A percentile compares a stretch with the other conserved stretches of the same genome.
These are phyloP conservation scores for Cephus runcator DNA, from an alignment of 2,888 invertebrate genomes.

Conservation along the genomic window DNA sequence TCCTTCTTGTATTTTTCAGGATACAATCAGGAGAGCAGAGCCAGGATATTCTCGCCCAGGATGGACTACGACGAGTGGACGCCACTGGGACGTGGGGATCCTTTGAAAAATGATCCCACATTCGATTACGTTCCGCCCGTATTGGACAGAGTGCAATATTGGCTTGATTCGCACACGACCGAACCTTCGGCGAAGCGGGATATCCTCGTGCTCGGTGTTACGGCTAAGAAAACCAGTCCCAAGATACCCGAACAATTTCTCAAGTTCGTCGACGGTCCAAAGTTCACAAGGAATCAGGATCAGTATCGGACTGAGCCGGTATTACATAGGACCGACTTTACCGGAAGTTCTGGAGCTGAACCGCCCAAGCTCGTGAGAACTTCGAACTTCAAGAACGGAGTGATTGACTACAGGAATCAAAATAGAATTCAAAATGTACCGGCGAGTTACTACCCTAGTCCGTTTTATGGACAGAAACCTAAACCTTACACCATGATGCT, in stretches of 20 bases:
- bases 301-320: conserved; percentile 30
- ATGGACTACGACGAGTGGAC: conserved; percentile 90
- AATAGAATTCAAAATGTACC: conserved; percentile 45
- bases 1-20: conserved; percentile 28
- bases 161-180: conserved; percentile 75
- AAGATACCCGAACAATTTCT: conserved; percentile 65
- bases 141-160: conserved; percentile 82
- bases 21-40: conserved; percentile 29
- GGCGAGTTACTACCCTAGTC: conserved; percentile 45
- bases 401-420: conserved; percentile 40
- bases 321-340: conserved; percentile 42
- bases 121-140: conserved; percentile 88
- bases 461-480: conserved; percentile 52
- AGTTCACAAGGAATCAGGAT: conserved; percentile 58
- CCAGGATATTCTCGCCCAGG: conserved; percentile 74
- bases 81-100: conserved; percentile 84
- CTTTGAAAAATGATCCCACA: conserved; percentile 85
- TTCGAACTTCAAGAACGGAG: conserved; percentile 43
- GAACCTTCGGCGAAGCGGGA: conserved; percentile 76
- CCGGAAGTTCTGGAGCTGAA: conserved; percentile 52
- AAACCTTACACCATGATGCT: conserved; percentile 76
- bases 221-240: conserved; percentile 75
- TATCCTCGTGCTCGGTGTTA: conserved; percentile 76
- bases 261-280: conserved; percentile 68
- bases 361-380: conserved; percentile 64